Base-by-base conservation (phyloP, 2,797 vertebrate species). In the Agapornis canus region DNA sequence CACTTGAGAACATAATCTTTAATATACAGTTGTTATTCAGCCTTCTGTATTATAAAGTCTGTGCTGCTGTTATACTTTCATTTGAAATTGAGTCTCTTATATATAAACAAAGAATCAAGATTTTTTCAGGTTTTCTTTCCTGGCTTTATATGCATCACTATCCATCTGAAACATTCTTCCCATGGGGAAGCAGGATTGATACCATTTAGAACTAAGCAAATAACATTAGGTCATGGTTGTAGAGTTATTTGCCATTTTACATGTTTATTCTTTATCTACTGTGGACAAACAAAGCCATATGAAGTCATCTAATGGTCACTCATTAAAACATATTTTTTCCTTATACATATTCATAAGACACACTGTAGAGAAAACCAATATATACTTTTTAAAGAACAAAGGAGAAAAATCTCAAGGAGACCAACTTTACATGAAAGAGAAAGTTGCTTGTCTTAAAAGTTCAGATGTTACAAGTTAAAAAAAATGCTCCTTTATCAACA, bases 241-340 rank as follows among this genome's bases (percentile, higher is more conserved):
- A 88, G 57, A 73, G 37, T 59, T 86, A 71, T 76, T 84, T 90
- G 51, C 43, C 60, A 82, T 94, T 86, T 54, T 7, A 70, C 63
- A 64, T 27, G 20, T 49, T 86, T 79, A 52, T 54, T 81, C 66
- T 79, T 92, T 78, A 77, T 61, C 78, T 84, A 37, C 73, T 52
- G 23, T 66, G 51, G 91, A 87, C 75, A 95, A 52, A 66, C 43
- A 88, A 94, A 80, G 56, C 51, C 63, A 59, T 64, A 61, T 8
- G 49, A 92, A 88, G 25, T 80, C 51, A 88, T 29, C 29, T 92
- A 86, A 95, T 82, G 86, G 85, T 86, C 95, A 85, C 48, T 95
- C 81, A 92, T 95, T 96, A 95, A 97, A 97, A 96, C 4, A 21
- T 82, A 61, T 43, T 89, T 89, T 71, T 93, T 72, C 48, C 35